Evolutionary conservation across 2,888 invertebrate species (phyloP), one percentile per base, ranked within the genome.

Genomic region (Chaetoderma sp.): DNA sequence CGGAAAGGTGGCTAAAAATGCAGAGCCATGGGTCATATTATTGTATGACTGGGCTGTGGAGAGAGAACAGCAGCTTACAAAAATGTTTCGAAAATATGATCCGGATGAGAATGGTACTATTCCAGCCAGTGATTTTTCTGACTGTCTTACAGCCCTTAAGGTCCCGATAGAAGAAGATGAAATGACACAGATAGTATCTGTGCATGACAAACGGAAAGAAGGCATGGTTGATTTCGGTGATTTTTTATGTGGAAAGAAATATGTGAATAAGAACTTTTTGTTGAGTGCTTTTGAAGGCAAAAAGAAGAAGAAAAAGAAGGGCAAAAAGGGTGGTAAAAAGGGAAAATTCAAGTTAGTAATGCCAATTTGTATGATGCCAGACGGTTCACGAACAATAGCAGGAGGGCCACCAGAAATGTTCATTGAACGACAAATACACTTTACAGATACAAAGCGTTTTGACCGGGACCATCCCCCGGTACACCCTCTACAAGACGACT

Each of bases 271-370:
- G 73, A 80, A 80, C 66, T 86, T 79, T 71, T 71, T 84, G 33
- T 80, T 83, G 79, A 78, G 78, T 72, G 81, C 85, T 23, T 87
- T 84, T 73, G 84, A 86, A 64, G 83, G 80, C 10, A 86, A 86
- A 68, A 82, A 80, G 73, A 86, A 86, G 68, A 86, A 86, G 70
- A 83, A 83, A 67, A 84, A 83, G 68, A 79, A 79, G 59, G 79
- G 78, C 50, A 80, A 79, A 28, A 78, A 78, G 50, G 75, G 77
- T 45, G 80, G 80, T 27, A 84, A 83, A 69, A 82, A 82, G 65
- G 84, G 82, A 4, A 86, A 86, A 68, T 82, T 83, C 47, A 84
- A 85, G 78, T 75, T 85, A 45, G 79, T 82, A 2, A 82, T 86
- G 83, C 83, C 83, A 3, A 85, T 86, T 25, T 86, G 85, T 70